Conservation (phyloP, 2,888 invertebrate genomes). For the Bellardia pandia region DNA sequence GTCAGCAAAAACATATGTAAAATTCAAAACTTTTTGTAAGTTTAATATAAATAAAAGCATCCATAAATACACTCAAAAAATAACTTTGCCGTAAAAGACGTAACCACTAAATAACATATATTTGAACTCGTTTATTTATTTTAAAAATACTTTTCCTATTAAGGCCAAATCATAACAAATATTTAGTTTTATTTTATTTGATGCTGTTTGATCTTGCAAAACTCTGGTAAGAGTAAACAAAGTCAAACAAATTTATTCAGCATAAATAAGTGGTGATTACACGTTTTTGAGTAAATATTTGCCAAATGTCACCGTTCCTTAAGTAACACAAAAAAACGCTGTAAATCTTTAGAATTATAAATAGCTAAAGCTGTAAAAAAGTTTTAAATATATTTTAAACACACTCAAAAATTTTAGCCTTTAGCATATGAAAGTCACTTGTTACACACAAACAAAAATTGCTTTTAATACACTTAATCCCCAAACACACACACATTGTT, state of each 20-base stretch:
- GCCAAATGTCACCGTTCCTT: no score
- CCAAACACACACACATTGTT: background rate
- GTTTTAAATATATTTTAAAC: background rate
- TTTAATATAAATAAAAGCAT: background rate
- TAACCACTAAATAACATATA: no score
- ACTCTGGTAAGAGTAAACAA: no score
- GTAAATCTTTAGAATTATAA: background rate
- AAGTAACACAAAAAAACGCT: background rate
- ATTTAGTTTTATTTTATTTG: no score
- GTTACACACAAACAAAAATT: background rate
- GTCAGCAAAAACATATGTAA: slow-evolving; percentile 12
- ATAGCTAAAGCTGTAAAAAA: background rate
- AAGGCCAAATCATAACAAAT: no score
- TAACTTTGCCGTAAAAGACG: background rate
- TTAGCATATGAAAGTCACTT: slow-evolving; percentile 50
- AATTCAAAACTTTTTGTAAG: background rate
- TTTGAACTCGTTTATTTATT: no score
- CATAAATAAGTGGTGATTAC: no score
- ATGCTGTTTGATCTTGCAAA: no score
- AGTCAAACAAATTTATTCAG: no score
- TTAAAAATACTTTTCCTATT: no score
- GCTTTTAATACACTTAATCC: background rate
- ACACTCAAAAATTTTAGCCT: slow-evolving; percentile 32
- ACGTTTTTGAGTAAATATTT: no score
- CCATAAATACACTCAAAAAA: slow-evolving; percentile 6